Conservation (phyloP, 2,797 vertebrate species). For the Emys orbicularis region DNA sequence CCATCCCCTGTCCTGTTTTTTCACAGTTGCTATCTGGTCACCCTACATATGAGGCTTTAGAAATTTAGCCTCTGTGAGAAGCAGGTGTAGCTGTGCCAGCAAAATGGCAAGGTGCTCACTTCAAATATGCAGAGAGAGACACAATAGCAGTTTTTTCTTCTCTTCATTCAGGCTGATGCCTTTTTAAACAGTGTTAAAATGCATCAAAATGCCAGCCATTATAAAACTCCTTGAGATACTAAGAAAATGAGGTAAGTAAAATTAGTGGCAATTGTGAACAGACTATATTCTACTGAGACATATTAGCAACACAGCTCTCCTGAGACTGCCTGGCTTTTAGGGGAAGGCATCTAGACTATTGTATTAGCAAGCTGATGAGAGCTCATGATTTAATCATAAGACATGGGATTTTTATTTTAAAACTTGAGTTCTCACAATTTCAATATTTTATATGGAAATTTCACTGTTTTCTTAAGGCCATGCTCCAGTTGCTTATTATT, state of each 20-base stretch:
- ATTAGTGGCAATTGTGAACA: conserved; percentile 58
- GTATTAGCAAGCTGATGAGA: conserved; percentile 23
- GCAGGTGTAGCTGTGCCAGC: neutral
- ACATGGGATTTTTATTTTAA: conserved; percentile 55
- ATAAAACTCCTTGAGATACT: conserved; percentile 50
- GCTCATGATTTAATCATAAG: conserved; percentile 64
- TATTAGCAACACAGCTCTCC: conserved; percentile 55
- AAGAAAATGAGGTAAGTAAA: conserved; percentile 71
- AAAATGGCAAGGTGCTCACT: neutral
- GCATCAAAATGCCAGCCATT: conserved; percentile 54
- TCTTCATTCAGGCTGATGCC: conserved; percentile 52
- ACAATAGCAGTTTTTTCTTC: conserved; percentile 35
- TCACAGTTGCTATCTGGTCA: no score
- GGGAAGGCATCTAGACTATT: neutral
- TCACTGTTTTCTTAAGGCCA: conserved; percentile 7
- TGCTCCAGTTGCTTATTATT: neutral
- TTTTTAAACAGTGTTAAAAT: conserved; percentile 64
- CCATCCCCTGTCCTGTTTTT: no score
- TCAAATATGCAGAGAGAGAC: neutral
- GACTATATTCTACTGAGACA: conserved; percentile 39
- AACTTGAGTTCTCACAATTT: neutral
- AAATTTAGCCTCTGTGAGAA: conserved; percentile 12
- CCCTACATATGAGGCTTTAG: neutral
- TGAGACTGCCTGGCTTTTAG: conserved; percentile 43
- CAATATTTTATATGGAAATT: neutral